These are phyloP conservation scores for Notolepis coatsorum DNA, from an alignment of 2,797 vertebrate species.

Conservation along the genomic window DNA sequence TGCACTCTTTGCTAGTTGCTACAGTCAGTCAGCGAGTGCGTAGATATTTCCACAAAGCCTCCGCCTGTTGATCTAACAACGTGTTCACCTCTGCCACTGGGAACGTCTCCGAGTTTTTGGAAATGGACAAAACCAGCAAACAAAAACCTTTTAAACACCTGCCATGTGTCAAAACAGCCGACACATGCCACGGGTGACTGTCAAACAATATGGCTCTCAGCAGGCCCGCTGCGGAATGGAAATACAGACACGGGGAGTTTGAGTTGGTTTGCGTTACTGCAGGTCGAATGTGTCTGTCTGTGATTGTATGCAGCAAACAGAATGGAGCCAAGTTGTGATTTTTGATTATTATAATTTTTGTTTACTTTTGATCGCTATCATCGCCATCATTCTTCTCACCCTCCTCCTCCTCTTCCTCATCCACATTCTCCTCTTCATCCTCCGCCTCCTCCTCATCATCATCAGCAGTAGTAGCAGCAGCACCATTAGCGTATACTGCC, in stretches of 20 bases:
- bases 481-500: background rate
- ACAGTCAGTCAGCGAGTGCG: conserved; percentile 8
- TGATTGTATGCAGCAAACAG: background rate
- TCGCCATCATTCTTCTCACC: conserved; percentile 20
- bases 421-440: background rate
- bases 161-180: conserved; percentile 52
- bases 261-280: conserved; percentile 15
- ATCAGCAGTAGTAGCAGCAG: background rate
- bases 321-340: conserved; percentile 20
- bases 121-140: conserved; percentile 48
- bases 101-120: conserved; percentile 33
- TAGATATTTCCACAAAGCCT: conserved; percentile 21
- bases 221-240: conserved; percentile 18
- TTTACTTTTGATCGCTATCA: conserved; percentile 10
- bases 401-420: background rate
- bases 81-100: conserved; percentile 34
- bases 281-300: conserved; percentile 17
- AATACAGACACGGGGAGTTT: conserved; percentile 8
- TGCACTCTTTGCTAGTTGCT: background rate
- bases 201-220: conserved; percentile 46
- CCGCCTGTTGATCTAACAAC: conserved; percentile 38
- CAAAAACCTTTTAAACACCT: conserved; percentile 63
- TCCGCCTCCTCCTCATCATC: background rate
- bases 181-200: conserved; percentile 41
- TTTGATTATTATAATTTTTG: background rate